Evolutionary conservation across 35 echinoderm and acorn worm species (phyloP), one percentile per base, ranked within the genome.

Genomic region (Lytechinus pictus): DNA sequence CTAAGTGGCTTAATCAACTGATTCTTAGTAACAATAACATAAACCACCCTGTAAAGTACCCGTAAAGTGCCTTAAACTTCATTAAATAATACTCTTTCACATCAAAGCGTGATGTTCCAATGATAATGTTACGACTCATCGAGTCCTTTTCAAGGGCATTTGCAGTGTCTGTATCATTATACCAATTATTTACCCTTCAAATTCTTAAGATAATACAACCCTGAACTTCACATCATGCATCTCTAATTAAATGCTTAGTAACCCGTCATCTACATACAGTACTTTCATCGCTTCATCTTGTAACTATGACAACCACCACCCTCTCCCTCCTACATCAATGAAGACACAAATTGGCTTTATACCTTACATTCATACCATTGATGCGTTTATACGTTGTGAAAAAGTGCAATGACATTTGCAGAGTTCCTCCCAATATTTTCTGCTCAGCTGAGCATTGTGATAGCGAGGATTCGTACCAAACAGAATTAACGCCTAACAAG

Each of bases 381-480:
- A 79, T 79, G 66, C 66, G 66, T 90, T 90, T 90, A 90, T 90
- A 54, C 88, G 29, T 54, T 51, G 29, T 29, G 4, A 44, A 90
- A 90, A 90, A 90, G 88, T 90, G 88, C 88, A 54, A 90, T 90
- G 88, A 90, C 88, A 90, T 90, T 90, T 90, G 88, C 28, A 44
- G 52, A 54, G 88, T 54, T 90, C 28, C 88, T 54, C 88, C 88
- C 88, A 52, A 52, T 90, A 14, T 90, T 54, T 90, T 90, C 29
- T 90, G 88, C 52, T 44, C 88, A 52, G 28, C 52, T 90, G 52
- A 90, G 52, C 88, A 52, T 54, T 90, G 52, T 90, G 88, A 90
- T 54, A 90, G 88, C 29, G 52, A 44, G 88, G 88, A 90, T 90
- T 54, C 88, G 29, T 54, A 44, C 88, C 88, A 44, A 90, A 90